Evolutionary conservation across 2,113 vertebrate species (phyloP).

Genomic region (Chunga burmeisteri): DNA sequence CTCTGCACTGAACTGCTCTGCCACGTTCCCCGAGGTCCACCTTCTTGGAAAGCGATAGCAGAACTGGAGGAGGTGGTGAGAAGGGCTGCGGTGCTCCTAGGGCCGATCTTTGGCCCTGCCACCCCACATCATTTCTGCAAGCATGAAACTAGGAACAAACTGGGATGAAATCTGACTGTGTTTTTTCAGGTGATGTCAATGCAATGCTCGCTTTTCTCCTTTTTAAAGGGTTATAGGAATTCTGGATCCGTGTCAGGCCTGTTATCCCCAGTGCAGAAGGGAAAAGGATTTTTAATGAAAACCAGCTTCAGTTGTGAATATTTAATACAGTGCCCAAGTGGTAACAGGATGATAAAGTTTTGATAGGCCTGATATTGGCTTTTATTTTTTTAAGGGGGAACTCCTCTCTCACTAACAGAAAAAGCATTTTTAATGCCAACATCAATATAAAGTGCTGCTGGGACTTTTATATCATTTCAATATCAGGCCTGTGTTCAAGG

Average conservation of each 20-base stretch:
- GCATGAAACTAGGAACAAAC: neutral
- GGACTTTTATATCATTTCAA: constrained; percentile 64
- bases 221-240: neutral
- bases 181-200: neutral
- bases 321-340: constrained; percentile 42
- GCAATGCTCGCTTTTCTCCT: neutral
- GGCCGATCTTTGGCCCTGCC: neutral
- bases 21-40: neutral
- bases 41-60: neutral
- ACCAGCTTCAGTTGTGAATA: constrained; percentile 47
- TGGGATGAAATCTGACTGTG: fast-evolving
- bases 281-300: constrained; percentile 66
- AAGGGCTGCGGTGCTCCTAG: neutral
- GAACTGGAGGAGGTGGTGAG: neutral
- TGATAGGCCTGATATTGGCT: constrained; percentile 56
- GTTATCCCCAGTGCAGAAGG: neutral
- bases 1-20: neutral
- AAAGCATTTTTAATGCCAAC: constrained; percentile 67
- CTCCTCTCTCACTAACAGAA: constrained; percentile 47
- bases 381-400: constrained; percentile 64
- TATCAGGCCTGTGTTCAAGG: constrained; percentile 46
- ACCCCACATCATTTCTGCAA: neutral
- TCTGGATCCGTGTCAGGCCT: neutral
- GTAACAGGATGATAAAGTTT: constrained; percentile 64
- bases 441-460: constrained; percentile 64